A percentile compares a stretch with the other conserved stretches of the same genome.
Conservation (phyloP, 2,113 vertebrate species). For the Damaliscus lunatus region DNA sequence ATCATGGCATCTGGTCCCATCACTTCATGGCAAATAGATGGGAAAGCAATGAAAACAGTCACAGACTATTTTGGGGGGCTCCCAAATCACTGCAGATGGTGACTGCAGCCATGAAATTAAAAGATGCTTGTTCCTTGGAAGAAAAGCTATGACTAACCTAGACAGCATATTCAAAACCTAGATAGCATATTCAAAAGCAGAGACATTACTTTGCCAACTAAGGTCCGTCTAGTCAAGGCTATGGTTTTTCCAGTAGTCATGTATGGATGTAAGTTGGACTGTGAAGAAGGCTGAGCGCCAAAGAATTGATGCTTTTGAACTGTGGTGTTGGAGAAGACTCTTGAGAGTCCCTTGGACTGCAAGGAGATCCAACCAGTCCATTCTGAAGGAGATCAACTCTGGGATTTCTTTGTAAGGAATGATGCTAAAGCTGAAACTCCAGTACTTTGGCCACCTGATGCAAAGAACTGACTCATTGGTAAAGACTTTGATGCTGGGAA, state of each 20-base stretch:
- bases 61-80: background rate
- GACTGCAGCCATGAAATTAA: background rate
- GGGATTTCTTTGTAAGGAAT: too few species aligned
- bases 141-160: background rate
- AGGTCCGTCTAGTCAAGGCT: background rate
- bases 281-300: fast-evolving
- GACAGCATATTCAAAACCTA: background rate
- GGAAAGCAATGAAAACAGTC: background rate
- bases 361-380: background rate
- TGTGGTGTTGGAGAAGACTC: background rate
- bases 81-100: background rate
- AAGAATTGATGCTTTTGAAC: background rate
- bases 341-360: background rate
- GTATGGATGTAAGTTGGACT: background rate
- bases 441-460: background rate
- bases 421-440: too few species aligned
- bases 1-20: background rate
- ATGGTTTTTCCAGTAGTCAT: background rate
- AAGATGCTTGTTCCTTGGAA: background rate
- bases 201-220: background rate
- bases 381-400: background rate
- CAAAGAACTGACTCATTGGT: background rate
- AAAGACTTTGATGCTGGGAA: background rate
- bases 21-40: background rate
- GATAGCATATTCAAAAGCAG: too few species aligned